Percentiles rank a stretch among this genome's conserved stretches.
These are phyloP conservation scores for Yponomeuta sedellus DNA, from an alignment of 2,888 invertebrate genomes.

Conservation along the genomic window DNA sequence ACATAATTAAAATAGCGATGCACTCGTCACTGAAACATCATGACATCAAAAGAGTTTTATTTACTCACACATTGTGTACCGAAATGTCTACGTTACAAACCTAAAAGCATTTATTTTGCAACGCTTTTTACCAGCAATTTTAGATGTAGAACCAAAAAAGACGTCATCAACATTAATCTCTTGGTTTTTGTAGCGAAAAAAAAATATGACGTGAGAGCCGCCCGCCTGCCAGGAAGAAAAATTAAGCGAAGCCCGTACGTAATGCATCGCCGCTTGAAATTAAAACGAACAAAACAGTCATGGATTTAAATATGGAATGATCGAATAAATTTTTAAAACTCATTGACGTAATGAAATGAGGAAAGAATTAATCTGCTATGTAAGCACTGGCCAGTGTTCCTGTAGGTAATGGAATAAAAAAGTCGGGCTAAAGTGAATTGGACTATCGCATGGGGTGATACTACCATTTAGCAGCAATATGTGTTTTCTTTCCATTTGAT, in stretches of 20 bases:
- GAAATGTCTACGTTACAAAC: not conserved
- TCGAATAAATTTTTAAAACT: not conserved
- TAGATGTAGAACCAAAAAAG: not conserved
- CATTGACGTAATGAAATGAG: not conserved
- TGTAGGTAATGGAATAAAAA: not conserved
- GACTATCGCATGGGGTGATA: no score
- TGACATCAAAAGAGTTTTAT: not conserved
- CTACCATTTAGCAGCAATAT: no score
- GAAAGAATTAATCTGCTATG: not conserved
- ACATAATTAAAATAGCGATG: no score
- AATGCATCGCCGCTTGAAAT: not conserved
- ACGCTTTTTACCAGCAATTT: not conserved
- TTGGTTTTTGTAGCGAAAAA: slow-evolving; percentile 6
- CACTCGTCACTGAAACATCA: not conserved
- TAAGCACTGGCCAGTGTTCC: not conserved
- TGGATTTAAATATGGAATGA: not conserved
- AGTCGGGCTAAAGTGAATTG: not conserved
- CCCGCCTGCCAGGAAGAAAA: slow-evolving; percentile 5
- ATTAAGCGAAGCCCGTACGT: not conserved
- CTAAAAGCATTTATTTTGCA: not conserved
- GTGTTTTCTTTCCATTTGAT: no score
- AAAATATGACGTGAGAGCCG: slow-evolving; percentile 1
- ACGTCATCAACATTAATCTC: slow-evolving; percentile 7
- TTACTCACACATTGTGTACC: not conserved
- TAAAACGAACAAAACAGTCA: not conserved